Percentiles rank a stretch among this genome's conserved stretches.
Conservation (phyloP, 2,888 invertebrate species). For the Pterostichus niger region DNA sequence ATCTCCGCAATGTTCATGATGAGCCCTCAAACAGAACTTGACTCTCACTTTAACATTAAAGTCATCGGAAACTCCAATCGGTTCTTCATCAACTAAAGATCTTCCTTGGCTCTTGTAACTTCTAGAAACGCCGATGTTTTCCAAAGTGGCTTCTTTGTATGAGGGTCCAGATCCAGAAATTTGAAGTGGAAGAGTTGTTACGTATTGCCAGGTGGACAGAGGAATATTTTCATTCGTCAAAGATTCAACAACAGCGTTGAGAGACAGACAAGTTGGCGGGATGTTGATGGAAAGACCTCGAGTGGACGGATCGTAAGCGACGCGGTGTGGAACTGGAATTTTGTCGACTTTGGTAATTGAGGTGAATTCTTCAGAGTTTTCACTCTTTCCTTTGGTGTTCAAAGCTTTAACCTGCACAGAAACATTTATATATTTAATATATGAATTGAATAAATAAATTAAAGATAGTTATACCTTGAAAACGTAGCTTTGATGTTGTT, state of each 20-base stretch:
- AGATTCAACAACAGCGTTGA: slow-evolving; percentile 88
- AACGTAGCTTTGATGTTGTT: slow-evolving; percentile 91
- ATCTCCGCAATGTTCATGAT: slow-evolving; percentile 90
- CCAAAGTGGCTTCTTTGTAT: slow-evolving; percentile 85
- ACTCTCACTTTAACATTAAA: slow-evolving; percentile 86
- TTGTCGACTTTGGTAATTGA: slow-evolving; percentile 91
- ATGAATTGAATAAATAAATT: background rate
- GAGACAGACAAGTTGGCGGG: slow-evolving; percentile 87
- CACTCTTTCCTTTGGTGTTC: slow-evolving; percentile 92
- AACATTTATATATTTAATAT: slow-evolving; percentile 40
- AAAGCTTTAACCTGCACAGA: slow-evolving; percentile 86
- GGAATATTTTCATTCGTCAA: slow-evolving; percentile 81
- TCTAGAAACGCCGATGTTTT: slow-evolving; percentile 80
- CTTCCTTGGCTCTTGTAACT: slow-evolving; percentile 77
- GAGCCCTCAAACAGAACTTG: slow-evolving; percentile 89
- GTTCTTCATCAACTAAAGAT: slow-evolving; percentile 79
- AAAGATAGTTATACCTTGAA: slow-evolving; percentile 84
- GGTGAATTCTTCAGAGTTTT: slow-evolving; percentile 90
- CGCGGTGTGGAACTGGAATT: slow-evolving; percentile 89
- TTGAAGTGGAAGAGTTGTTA: slow-evolving; percentile 86
- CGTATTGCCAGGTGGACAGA: slow-evolving; percentile 83
- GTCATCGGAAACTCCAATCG: slow-evolving; percentile 81
- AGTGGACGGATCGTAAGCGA: slow-evolving; percentile 90
- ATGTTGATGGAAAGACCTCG: slow-evolving; percentile 89
- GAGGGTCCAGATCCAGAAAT: slow-evolving; percentile 86